phyloP scores from a whole-genome alignment of 2,113 vertebrate species.

The Otis tarda region DNA sequence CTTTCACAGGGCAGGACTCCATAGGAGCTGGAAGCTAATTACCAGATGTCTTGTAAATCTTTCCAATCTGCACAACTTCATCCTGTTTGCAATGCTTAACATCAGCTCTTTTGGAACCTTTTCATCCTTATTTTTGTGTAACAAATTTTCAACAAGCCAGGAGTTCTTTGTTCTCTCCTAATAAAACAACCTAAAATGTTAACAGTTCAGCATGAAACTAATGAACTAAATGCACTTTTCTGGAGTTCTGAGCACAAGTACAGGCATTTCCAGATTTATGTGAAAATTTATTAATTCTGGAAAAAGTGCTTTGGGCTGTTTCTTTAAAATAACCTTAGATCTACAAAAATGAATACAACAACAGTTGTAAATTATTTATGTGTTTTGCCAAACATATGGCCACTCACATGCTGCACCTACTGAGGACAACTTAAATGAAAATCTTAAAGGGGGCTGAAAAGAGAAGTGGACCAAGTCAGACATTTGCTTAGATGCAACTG shows the following conservation, averaged over 20 bases:
- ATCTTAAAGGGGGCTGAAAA: neutral
- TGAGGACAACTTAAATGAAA: neutral
- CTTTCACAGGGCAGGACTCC: neutral
- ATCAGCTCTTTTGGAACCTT: constrained; percentile 49
- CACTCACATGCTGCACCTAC: neutral
- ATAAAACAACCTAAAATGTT: constrained; percentile 55
- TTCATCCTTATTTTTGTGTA: constrained; percentile 27
- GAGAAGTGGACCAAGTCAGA: neutral
- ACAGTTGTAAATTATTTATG: constrained; percentile 8
- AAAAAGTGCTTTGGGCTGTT: constrained; percentile 16
- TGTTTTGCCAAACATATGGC: neutral
- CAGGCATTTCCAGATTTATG: constrained; percentile 8
- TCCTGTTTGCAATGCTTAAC: neutral
- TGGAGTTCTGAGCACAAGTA: neutral
- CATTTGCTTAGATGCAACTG: neutral
- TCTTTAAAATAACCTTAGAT: constrained; percentile 34
- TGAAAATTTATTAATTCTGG: constrained; percentile 26
- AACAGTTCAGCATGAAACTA: constrained; percentile 45
- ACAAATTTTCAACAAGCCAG: constrained; percentile 41
- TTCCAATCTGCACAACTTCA: constrained; percentile 40
- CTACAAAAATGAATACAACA: constrained; percentile 14
- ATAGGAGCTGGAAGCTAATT: constrained; percentile 25
- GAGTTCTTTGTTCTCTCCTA: constrained; percentile 40
- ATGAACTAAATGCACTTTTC: constrained; percentile 33
- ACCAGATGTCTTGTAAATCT: constrained; percentile 45